Conservation (phyloP, 2,113 vertebrate species). For the Strix aluco region DNA sequence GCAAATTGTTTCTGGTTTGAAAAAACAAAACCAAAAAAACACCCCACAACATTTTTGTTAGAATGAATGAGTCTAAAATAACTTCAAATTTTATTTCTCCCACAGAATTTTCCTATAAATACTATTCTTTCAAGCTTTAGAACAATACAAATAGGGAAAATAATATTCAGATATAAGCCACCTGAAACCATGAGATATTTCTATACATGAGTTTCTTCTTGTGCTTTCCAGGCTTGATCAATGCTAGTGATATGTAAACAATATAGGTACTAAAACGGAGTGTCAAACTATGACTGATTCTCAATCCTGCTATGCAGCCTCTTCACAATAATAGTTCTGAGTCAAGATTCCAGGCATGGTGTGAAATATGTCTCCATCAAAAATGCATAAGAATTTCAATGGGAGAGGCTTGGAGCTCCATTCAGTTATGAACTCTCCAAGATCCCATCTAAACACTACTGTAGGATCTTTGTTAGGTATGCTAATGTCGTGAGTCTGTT, state of each 20-base stretch:
- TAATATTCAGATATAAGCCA: neutral
- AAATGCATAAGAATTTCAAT: neutral
- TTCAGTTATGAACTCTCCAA: neutral
- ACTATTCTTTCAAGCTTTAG: neutral
- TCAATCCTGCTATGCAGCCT: neutral
- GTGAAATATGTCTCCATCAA: neutral
- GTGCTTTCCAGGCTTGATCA: neutral
- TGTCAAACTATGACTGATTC: neutral
- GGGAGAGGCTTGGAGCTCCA: neutral
- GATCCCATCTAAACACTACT: neutral
- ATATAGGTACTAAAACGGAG: neutral
- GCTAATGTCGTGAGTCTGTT: neutral
- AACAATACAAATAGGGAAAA: neutral
- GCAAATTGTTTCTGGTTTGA: neutral
- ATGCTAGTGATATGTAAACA: neutral
- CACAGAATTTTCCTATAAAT: neutral
- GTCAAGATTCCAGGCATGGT: neutral
- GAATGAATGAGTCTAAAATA: neutral
- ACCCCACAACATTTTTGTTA: neutral
- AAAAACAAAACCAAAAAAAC: neutral
- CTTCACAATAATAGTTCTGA: neutral
- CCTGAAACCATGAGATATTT: neutral
- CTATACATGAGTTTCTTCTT: neutral
- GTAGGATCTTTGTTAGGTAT: neutral
- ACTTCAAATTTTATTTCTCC: neutral